Percentiles rank a stretch among this genome's conserved stretches.
These are phyloP conservation scores for Paedocypris micromegethes DNA, from an alignment of 2,797 vertebrate species.

Conservation along the genomic window DNA sequence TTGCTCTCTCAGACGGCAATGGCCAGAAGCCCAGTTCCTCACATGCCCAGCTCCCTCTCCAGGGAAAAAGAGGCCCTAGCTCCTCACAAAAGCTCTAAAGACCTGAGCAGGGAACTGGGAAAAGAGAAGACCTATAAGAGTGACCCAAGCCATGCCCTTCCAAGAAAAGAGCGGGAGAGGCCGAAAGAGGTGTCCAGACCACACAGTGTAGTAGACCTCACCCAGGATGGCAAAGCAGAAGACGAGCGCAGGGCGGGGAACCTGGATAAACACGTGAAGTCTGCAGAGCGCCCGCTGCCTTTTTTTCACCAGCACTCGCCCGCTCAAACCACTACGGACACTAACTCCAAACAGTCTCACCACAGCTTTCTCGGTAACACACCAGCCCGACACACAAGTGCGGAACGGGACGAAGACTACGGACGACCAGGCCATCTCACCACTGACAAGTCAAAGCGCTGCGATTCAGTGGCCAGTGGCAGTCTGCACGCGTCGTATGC, in stretches of 20 bases:
- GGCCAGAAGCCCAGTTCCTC: conserved; percentile 62
- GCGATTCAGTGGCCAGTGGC: conserved; percentile 67
- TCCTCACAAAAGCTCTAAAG: conserved; percentile 73
- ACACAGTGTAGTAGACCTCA: conserved; percentile 84
- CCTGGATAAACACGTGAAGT: conserved; percentile 60
- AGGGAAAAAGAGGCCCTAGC: conserved; percentile 70
- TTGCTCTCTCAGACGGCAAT: conserved; percentile 73
- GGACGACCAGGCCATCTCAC: conserved; percentile 58
- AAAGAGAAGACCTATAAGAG: conserved; percentile 67
- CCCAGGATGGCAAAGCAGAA: conserved; percentile 72
- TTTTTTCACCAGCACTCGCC: conserved; percentile 65
- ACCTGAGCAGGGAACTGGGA: conserved; percentile 67
- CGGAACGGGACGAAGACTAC: conserved; percentile 68
- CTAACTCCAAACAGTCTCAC: conserved; percentile 67
- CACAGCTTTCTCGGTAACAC: conserved; percentile 66
- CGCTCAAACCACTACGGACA: conserved; percentile 49
- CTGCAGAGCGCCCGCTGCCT: conserved; percentile 58
- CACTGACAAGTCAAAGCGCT: conserved; percentile 69
- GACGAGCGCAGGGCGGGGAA: conserved; percentile 62
- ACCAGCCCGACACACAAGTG: conserved; percentile 35
- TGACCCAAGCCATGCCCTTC: conserved; percentile 62
- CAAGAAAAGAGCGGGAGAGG: conserved; percentile 72
- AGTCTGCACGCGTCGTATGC: conserved; percentile 72
- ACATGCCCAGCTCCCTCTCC: conserved; percentile 64
- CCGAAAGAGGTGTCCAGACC: conserved; percentile 73